Percentiles rank a stretch among this genome's conserved stretches.
Evolutionary conservation across 2,113 vertebrate species (phyloP).

Genomic region (Xiphophorus maculatus): DNA sequence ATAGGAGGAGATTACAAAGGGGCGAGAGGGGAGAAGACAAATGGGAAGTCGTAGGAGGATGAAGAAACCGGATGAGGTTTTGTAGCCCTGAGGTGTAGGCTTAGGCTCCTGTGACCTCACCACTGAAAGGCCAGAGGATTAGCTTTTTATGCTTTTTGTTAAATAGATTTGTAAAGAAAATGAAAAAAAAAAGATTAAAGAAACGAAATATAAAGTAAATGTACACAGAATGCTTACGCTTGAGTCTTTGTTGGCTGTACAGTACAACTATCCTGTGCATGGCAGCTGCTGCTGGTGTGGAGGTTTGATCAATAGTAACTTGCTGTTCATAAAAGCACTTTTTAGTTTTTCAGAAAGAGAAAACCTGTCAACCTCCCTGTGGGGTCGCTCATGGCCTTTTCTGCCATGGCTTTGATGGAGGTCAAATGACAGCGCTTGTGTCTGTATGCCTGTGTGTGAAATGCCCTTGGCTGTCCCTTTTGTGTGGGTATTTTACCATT

Average conservation of each 20-base stretch:
- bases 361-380: conserved; percentile 50
- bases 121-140: conserved; percentile 47
- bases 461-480: conserved; percentile 32
- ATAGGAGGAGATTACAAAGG: conserved; percentile 59
- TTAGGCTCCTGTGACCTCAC: conserved; percentile 59
- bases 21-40: conserved; percentile 30
- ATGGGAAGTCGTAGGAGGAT: conserved; percentile 40
- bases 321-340: conserved; percentile 8
- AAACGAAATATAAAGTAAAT: conserved; percentile 35
- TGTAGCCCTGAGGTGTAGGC: conserved; percentile 54
- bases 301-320: conserved; percentile 25
- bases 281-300: conserved; percentile 11
- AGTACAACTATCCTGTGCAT: neutral
- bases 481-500: conserved; percentile 14
- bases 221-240: conserved; percentile 13
- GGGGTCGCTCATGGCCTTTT: conserved; percentile 42
- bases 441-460: neutral
- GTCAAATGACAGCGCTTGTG: conserved; percentile 20
- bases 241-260: conserved; percentile 6
- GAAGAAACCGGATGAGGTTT: conserved; percentile 61
- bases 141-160: conserved; percentile 18
- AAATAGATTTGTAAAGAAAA: conserved; percentile 2
- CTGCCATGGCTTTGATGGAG: conserved; percentile 56
- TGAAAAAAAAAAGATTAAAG: conserved; percentile 32
- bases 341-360: conserved; percentile 16